These are phyloP conservation scores for Pristionchus exspectatus DNA, from an alignment of 2,888 invertebrate genomes.

Conservation along the genomic window DNA sequence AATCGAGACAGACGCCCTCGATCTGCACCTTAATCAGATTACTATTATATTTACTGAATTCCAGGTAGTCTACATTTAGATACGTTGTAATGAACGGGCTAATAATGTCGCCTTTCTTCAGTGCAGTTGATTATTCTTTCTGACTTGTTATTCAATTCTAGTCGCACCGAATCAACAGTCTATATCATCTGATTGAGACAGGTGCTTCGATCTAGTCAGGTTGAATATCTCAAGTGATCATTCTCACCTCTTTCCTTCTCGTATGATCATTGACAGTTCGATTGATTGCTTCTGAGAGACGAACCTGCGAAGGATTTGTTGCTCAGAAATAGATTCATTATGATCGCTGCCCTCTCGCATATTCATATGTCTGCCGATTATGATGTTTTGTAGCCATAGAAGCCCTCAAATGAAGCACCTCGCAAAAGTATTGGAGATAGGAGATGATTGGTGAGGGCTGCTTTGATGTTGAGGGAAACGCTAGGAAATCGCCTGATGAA, in stretches of 20 bases:
- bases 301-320: background rate
- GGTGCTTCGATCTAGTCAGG: background rate
- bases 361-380: background rate
- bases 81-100: background rate
- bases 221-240: background rate
- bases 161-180: background rate
- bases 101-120: background rate
- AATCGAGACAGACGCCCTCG: slow-evolving; percentile 54
- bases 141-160: background rate
- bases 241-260: slow-evolving; percentile 45
- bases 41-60: background rate
- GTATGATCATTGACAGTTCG: background rate
- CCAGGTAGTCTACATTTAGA: background rate
- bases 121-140: background rate
- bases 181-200: background rate
- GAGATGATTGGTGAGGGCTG: slow-evolving; percentile 40
- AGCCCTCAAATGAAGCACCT: background rate
- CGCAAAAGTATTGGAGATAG: slow-evolving; percentile 41
- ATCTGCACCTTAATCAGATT: background rate
- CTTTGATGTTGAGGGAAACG: slow-evolving; percentile 45
- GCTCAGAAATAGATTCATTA: background rate
- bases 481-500: slow-evolving; percentile 3
- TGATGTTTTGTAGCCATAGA: background rate
- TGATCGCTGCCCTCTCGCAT: background rate
- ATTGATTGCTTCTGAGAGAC: slow-evolving; percentile 17